Percentiles rank a stretch among this genome's conserved stretches.
These are phyloP conservation scores for Hybognathus amarus DNA, from an alignment of 2,797 vertebrate genomes.

Conservation along the genomic window DNA sequence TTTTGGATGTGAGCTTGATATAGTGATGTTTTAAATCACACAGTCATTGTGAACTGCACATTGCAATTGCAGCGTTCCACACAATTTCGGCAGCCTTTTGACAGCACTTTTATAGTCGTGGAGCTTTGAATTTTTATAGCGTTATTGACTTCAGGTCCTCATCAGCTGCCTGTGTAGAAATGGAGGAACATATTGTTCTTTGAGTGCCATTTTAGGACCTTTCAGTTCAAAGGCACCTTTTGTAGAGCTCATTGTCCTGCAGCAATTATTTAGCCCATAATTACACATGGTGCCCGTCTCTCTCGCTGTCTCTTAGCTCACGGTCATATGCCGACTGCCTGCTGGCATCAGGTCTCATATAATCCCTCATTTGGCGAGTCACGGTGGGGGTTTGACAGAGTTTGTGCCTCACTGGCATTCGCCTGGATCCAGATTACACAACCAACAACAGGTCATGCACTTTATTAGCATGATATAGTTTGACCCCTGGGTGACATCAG, in stretches of 20 bases:
- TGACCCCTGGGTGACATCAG: background rate
- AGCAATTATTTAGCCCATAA: slow-evolving; percentile 22
- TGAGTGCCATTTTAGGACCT: slow-evolving; percentile 9
- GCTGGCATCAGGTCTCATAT: slow-evolving; percentile 7
- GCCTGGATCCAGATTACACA: slow-evolving; percentile 31
- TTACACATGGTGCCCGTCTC: background rate
- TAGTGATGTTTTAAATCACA: background rate
- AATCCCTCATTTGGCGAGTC: background rate
- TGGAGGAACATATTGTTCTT: slow-evolving; percentile 11
- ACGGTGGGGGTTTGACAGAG: background rate
- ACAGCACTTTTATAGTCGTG: background rate
- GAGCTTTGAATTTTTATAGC: slow-evolving; percentile 2
- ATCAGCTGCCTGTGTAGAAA: slow-evolving; percentile 4
- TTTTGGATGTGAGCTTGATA: background rate
- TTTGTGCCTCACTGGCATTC: slow-evolving; percentile 8
- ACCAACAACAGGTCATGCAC: slow-evolving; percentile 4
- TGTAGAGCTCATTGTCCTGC: slow-evolving; percentile 7
- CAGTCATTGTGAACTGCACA: background rate
- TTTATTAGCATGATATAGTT: slow-evolving; percentile 31
- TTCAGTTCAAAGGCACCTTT: slow-evolving; percentile 15
- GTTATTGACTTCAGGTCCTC: slow-evolving; percentile 2
- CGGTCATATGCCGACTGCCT: background rate
- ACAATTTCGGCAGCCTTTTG: background rate
- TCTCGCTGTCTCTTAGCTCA: background rate
- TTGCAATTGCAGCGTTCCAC: slow-evolving; percentile 11